These are phyloP conservation scores for Excalfactoria chinensis DNA, from an alignment of 2,113 vertebrate species.

Conservation along the genomic window DNA sequence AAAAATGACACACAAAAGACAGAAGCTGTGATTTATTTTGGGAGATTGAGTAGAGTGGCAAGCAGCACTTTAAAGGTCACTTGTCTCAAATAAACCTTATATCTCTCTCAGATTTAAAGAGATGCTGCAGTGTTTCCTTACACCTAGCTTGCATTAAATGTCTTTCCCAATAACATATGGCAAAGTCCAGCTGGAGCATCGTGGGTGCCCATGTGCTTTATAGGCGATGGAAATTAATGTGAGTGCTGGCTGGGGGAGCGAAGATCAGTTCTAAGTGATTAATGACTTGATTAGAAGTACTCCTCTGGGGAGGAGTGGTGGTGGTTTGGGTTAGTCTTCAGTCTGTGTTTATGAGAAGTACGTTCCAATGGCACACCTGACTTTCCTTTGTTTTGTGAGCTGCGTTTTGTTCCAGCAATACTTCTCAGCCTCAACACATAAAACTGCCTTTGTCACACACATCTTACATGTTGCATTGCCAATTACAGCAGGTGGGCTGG, in stretches of 20 bases:
- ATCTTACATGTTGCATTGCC: not conserved
- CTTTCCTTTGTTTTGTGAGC: not conserved
- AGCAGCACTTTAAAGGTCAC: constrained; percentile 66
- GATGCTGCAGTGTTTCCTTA: not conserved
- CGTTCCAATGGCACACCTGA: not conserved
- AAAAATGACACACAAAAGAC: constrained; percentile 46
- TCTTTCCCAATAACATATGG: not conserved
- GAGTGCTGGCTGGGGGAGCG: not conserved
- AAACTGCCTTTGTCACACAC: not conserved
- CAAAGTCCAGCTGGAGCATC: accelerated
- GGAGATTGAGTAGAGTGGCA: constrained; percentile 19
- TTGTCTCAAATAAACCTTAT: constrained; percentile 64
- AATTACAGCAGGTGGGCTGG: not conserved
- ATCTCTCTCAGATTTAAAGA: constrained; percentile 37
- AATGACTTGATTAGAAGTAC: not conserved
- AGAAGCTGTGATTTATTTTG: constrained; percentile 67
- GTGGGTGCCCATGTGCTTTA: accelerated
- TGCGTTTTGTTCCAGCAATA: accelerated
- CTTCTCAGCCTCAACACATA: accelerated
- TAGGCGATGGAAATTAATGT: not conserved
- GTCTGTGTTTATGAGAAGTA: not conserved
- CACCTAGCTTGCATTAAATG: not conserved
- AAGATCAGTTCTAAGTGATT: not conserved
- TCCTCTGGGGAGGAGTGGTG: not conserved
- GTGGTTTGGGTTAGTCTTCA: not conserved